Percentiles rank a stretch among this genome's conserved stretches.
Evolutionary conservation across 2,113 vertebrate genomes (phyloP).

Genomic region (Psephotus haematonotus): DNA sequence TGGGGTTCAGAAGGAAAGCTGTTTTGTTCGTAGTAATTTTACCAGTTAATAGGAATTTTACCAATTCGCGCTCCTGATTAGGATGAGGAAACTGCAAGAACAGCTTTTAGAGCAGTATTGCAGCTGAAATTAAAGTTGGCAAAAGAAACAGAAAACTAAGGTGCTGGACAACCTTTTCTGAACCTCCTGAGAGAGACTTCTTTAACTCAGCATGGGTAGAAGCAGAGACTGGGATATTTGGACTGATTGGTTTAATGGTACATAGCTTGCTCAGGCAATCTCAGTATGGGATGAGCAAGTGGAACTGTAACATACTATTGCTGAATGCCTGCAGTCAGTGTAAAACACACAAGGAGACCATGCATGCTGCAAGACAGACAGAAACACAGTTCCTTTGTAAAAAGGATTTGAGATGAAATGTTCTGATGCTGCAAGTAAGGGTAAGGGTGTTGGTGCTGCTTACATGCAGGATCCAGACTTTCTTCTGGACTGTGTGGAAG

Average conservation of each 20-base stretch:
- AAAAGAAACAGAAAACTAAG: neutral
- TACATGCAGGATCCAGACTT: neutral
- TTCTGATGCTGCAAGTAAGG: neutral
- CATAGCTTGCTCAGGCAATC: neutral
- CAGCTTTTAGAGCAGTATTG: neutral
- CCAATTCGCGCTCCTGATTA: neutral
- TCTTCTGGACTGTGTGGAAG: neutral
- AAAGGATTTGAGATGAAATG: neutral
- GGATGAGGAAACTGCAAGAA: neutral
- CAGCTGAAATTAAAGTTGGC: neutral
- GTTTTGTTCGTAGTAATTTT: neutral
- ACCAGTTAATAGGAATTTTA: neutral
- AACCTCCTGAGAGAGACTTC: neutral
- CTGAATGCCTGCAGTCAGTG: neutral
- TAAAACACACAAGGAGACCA: neutral
- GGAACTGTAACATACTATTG: neutral
- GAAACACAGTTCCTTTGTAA: fast-evolving
- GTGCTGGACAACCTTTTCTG: neutral
- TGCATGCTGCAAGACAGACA: neutral
- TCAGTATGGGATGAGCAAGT: neutral
- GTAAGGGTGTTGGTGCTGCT: fast-evolving
- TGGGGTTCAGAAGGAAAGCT: neutral
- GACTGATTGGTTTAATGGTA: neutral
- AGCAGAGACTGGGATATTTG: neutral
- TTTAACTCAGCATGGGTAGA: neutral